Conservation (phyloP, 2,888 invertebrate species). For the Epinotia brunnichana region DNA sequence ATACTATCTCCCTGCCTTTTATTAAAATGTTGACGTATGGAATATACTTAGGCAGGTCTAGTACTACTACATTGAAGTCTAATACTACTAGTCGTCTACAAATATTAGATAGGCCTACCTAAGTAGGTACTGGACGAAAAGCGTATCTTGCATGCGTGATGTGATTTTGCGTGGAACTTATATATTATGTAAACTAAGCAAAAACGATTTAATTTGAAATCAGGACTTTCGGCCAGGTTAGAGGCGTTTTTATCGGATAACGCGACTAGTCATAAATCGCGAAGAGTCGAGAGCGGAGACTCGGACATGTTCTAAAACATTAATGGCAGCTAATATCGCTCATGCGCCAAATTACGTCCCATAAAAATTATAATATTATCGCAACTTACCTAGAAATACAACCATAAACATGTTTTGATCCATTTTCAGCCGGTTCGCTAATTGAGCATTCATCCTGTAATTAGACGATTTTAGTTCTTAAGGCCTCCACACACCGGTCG, state of each 20-base stretch:
- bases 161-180: no score
- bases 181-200: neutral
- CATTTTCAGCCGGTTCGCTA: slow-evolving; percentile 41
- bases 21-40: no score
- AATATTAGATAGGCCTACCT: no score
- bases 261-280: slow-evolving; percentile 9
- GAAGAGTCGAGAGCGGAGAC: slow-evolving; percentile 8
- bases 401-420: slow-evolving; percentile 38
- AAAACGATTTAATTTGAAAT: neutral
- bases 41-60: no score
- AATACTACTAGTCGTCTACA: no score
- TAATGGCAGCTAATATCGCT: slow-evolving; percentile 49
- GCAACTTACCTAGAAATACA: slow-evolving; percentile 47
- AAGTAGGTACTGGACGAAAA: no score
- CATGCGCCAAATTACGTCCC: slow-evolving; percentile 48
- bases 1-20: no score
- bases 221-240: neutral
- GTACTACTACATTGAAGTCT: no score
- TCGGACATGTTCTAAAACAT: slow-evolving; percentile 38
- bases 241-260: neutral
- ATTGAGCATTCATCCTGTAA: slow-evolving; percentile 32
- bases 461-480: slow-evolving; percentile 28
- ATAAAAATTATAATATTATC: slow-evolving; percentile 51
- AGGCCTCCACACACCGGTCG: no score
- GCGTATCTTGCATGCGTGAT: no score